phyloP scores from a whole-genome alignment of 2,888 invertebrate genomes.

The Synergus itoensis region DNA sequence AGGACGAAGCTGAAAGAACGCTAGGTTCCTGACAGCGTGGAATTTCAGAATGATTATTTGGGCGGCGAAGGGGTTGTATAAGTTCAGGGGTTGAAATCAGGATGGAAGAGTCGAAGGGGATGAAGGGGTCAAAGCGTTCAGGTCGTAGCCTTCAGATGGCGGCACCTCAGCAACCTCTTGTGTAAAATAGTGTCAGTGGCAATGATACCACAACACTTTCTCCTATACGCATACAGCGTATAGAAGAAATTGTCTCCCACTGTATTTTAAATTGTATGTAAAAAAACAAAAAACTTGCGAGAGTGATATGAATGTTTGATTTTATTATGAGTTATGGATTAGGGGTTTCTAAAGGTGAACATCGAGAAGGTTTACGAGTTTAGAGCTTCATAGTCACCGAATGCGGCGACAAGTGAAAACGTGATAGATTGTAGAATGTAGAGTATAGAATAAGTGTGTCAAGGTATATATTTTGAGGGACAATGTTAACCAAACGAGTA shows the following conservation, averaged over 20 bases:
- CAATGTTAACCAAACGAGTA: no score
- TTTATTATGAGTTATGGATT: not conserved
- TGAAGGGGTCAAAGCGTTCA: constrained; percentile 50
- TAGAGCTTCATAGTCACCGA: not conserved
- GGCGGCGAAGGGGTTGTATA: constrained; percentile 40
- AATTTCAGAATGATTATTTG: constrained; percentile 45
- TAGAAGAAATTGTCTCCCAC: not conserved
- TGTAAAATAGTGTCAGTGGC: constrained; percentile 52
- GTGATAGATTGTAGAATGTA: constrained; percentile 33
- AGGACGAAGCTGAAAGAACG: constrained; percentile 29
- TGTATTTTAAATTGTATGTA: not conserved
- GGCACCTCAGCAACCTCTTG: constrained; percentile 51
- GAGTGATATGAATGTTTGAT: not conserved
- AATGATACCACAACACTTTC: constrained; percentile 49
- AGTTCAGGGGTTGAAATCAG: constrained; percentile 6
- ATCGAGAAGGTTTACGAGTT: not conserved
- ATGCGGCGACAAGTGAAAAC: not conserved
- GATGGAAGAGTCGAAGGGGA: constrained; percentile 4
- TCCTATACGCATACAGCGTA: constrained; percentile 32
- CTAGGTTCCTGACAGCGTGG: constrained; percentile 41
- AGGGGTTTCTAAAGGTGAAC: not conserved
- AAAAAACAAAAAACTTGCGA: no score
- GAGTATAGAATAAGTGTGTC: constrained; percentile 26
- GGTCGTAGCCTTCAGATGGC: constrained; percentile 64
- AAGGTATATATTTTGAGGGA: not conserved